Evolutionary conservation across 1,140 invertebrate genomes (phyloP), one percentile per base, ranked within the genome.

Genomic region (Platyscapa corneri): DNA sequence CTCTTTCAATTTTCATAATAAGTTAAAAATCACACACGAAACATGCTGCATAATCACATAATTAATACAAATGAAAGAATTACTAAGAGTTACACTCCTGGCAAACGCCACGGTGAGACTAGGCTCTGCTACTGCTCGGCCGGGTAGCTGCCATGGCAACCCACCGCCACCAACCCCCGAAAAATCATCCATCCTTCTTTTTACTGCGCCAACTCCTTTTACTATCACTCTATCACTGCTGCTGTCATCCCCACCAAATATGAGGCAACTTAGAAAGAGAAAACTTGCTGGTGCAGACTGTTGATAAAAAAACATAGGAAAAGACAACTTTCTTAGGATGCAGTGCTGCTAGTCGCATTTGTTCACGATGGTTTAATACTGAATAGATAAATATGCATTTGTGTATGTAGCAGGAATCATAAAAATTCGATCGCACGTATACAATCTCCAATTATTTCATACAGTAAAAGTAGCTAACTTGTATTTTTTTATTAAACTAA

Each of bases 81-180:
- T 18, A 18, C 67, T 6, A 70, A 18, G 64, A n/a, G 67, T 83
- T 86, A 84, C 86, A 84, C 87, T 87, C 88, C 88, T 86, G 87
- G 86, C 88, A 87, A 89, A 86, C 84, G 88, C 89, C 90, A 87
- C 90, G 78, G 78, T 67, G 67, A 85, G 84, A 85, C 84, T 85
- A 77, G 77, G 78, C 75, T 83, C 89, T 88, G 39, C 90, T 90
- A 89, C 89, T 91, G 89, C 90, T 90, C 90, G 91, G 91, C 91
- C 91, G 90, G 91, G 91, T 91, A 91, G 91, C 91, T 92, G 88
- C 91, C 91, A 91, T 92, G 91, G 91, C 91, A 92, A 92, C 91
- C 89, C 82, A 88, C 87, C 83, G 23, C 81, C 76, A 1, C 53
- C 76, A 30, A 77, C 67, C 64, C 79, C 72, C 79, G 32, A 42